phyloP scores from a whole-genome alignment of 2,113 vertebrate genomes.

The Anseranas semipalmata region DNA sequence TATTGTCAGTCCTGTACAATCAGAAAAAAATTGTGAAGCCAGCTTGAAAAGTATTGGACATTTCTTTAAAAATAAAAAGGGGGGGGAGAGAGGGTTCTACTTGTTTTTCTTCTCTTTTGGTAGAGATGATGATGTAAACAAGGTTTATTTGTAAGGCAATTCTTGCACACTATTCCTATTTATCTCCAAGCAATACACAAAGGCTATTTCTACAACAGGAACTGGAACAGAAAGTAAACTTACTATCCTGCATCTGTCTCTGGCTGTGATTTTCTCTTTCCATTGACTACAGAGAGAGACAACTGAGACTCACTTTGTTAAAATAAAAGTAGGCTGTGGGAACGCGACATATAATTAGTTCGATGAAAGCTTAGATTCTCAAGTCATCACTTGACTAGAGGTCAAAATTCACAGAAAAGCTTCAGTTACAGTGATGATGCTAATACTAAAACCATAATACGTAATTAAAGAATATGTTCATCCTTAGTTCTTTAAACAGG shows the following conservation, averaged over 20 bases:
- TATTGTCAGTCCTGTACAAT: neutral
- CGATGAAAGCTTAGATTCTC: neutral
- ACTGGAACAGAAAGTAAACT: neutral
- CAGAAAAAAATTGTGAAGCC: neutral
- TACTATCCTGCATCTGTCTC: neutral
- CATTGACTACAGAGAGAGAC: neutral
- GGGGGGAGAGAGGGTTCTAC: too few species aligned
- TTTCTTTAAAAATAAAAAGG: neutral
- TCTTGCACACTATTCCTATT: fast-evolving
- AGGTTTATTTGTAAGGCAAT: neutral
- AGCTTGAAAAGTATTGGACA: neutral
- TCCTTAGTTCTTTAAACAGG: neutral
- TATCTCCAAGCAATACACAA: neutral
- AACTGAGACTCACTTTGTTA: neutral
- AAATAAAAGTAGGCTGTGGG: neutral
- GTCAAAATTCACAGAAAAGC: neutral
- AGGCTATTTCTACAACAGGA: neutral
- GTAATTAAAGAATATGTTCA: neutral
- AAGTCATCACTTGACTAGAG: neutral
- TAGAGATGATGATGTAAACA: neutral
- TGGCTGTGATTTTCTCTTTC: neutral
- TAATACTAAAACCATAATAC: neutral
- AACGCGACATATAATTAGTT: neutral
- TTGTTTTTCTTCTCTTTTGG: neutral
- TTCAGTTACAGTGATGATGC: neutral